Evolutionary conservation across 2,888 invertebrate genomes (phyloP).

Genomic region (Spatulosminthurus flaviceps): DNA sequence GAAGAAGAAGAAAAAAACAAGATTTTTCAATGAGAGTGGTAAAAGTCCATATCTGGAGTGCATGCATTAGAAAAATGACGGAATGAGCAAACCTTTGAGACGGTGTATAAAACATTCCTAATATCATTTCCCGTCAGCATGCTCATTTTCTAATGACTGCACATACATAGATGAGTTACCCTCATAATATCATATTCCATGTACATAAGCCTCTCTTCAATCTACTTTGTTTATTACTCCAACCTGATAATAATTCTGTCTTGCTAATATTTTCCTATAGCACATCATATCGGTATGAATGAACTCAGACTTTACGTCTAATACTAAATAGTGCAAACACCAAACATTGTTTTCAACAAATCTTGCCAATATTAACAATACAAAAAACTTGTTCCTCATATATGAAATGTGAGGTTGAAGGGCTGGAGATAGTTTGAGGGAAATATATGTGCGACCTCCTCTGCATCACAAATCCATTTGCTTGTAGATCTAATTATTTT

Average conservation of each 20-base stretch:
- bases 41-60: slow-evolving; percentile 44
- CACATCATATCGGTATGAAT: slow-evolving; percentile 12
- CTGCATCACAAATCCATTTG: too few relatives aligned
- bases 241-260: slow-evolving; percentile 18
- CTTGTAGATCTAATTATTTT: not conserved
- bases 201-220: not conserved
- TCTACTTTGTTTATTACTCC: slow-evolving; percentile 10
- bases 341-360: slow-evolving; percentile 22
- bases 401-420: not conserved
- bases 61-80: slow-evolving; percentile 39
- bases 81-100: slow-evolving; percentile 13
- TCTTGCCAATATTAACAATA: not conserved
- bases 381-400: slow-evolving; percentile 12
- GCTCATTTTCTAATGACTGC: not conserved
- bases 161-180: not conserved
- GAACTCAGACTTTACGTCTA: not conserved
- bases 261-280: too few relatives aligned
- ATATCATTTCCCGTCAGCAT: not conserved
- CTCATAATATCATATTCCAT: not conserved
- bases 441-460: too few relatives aligned
- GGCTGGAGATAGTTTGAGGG: too few relatives aligned
- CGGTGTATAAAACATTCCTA: not conserved
- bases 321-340: not conserved
- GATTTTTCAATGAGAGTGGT: slow-evolving; percentile 35
- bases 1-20: slow-evolving; percentile 10